Base-by-base conservation (phyloP, 2,888 invertebrate species). In the Luffia ferchaultella region DNA sequence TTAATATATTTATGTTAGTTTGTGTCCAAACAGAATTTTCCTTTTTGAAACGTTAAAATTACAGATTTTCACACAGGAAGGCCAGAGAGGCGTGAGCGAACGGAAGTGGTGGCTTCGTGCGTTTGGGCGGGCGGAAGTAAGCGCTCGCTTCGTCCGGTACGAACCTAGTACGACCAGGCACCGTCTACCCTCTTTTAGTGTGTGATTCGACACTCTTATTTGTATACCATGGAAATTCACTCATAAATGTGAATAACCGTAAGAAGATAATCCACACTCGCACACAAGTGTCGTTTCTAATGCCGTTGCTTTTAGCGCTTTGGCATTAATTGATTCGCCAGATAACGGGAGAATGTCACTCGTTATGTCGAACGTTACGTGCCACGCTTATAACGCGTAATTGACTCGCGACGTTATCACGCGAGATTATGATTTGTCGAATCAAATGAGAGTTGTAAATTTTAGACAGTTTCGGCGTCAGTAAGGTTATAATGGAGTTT, bases 291-390 rank as follows among this genome's bases (percentile, higher is more conserved):
- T n/a, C n/a, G n/a, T n/a, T n/a, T n/a, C n/a, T n/a, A n/a, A n/a
- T n/a, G n/a, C n/a, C n/a, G n/a, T n/a, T n/a, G n/a, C n/a, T n/a
- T n/a, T n/a, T n/a, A n/a, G n/a, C n/a, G n/a, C 30, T 30, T 30
- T 7, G 55, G 57, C 62, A 62, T 65, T 72, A 76, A 77, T 77
- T 75, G 76, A 75, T 76, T 76, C 67, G 52, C 58, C 64, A 73
- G 74, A 75, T 74, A 75, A 72, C 62, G 58, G 60, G 51, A 65
- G 68, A 72, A 75, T 74, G 74, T 69, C 72, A 68, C 67, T 67
- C 58, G 58, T 49, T 52, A 44, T 12, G 30, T 30, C 30, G 30
- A 7, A 30, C 3, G 3, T 30, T 3, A 30, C 30, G 3, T 12
- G 30, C 30, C 5, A 30, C 12, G 30, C 30, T 30, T 30, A 30